Percentiles rank a stretch among this genome's conserved stretches.
These are phyloP conservation scores for Labrus mixtus DNA, from an alignment of 2,113 vertebrate genomes.

Conservation along the genomic window DNA sequence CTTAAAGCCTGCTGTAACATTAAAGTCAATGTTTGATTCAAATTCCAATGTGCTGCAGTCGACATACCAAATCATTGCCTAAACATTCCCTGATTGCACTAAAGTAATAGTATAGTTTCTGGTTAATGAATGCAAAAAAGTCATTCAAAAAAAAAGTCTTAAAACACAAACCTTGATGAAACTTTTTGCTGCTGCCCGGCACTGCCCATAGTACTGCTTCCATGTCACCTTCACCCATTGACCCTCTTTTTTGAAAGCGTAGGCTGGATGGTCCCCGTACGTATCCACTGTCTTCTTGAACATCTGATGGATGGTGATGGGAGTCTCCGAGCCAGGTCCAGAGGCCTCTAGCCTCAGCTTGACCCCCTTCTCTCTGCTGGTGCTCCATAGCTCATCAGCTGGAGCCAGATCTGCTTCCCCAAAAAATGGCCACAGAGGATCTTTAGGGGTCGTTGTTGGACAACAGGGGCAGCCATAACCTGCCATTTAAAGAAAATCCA, in stretches of 20 bases:
- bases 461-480: slow-evolving; percentile 64
- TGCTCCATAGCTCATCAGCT: slow-evolving; percentile 76
- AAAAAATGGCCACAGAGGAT: background rate
- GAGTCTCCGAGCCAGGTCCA: slow-evolving; percentile 71
- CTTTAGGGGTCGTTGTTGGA: slow-evolving; percentile 49
- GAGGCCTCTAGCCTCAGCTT: slow-evolving; percentile 77
- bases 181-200: slow-evolving; percentile 82
- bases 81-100: background rate
- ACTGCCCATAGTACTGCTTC: slow-evolving; percentile 80
- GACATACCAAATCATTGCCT: background rate
- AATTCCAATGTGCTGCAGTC: background rate
- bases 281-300: slow-evolving; percentile 76
- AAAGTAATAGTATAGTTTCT: background rate
- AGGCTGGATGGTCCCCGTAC: slow-evolving; percentile 69
- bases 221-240: slow-evolving; percentile 74
- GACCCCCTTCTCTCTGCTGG: slow-evolving; percentile 69
- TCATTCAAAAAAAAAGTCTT: background rate
- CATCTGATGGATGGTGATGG: slow-evolving; percentile 83
- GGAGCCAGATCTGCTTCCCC: slow-evolving; percentile 59
- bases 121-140: too few species aligned
- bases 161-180: slow-evolving; percentile 82
- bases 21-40: background rate
- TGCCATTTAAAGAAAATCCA: slow-evolving; percentile 52
- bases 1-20: background rate
- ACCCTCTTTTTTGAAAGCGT: slow-evolving; percentile 72